A percentile compares a stretch with the other conserved stretches of the same genome.
phyloP scores from a whole-genome alignment of 1,140 invertebrate species.

The Coptotermes formosanus region DNA sequence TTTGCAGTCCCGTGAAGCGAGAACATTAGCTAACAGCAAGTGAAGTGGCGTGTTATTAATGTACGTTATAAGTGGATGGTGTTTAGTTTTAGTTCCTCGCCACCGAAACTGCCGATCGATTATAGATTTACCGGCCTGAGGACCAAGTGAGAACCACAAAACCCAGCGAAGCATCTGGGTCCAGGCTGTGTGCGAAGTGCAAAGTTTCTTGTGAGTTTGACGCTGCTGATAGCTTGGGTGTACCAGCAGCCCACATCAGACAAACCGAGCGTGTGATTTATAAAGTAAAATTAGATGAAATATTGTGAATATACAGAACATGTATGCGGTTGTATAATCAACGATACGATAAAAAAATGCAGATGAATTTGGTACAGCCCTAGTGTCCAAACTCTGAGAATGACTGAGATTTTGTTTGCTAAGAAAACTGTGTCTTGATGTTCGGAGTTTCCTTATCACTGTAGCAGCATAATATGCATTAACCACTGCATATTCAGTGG shows the following conservation, averaged over 20 bases:
- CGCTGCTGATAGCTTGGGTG: not conserved
- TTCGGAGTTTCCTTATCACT: no score
- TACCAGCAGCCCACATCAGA: not conserved
- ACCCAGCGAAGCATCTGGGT: not conserved
- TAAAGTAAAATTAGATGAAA: no score
- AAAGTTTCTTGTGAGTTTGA: not conserved
- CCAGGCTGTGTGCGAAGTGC: not conserved
- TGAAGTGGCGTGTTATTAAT: slow-evolving; percentile 8
- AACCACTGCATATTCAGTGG: no score
- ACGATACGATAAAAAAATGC: no score
- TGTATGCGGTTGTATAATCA: no score
- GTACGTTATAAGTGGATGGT: not conserved
- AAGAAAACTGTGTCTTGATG: no score
- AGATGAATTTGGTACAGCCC: no score
- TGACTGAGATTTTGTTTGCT: no score
- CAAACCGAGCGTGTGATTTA: no score
- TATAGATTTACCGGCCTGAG: slow-evolving; percentile 11
- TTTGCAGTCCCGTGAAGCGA: not conserved
- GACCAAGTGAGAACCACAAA: not conserved
- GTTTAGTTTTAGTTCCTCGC: not conserved
- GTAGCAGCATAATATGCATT: no score
- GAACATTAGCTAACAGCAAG: not conserved
- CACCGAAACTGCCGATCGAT: not conserved
- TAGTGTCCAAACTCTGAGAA: no score
- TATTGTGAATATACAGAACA: no score